phyloP scores from a whole-genome alignment of 1,140 invertebrate genomes.

The Eupristina koningsbergeri region DNA sequence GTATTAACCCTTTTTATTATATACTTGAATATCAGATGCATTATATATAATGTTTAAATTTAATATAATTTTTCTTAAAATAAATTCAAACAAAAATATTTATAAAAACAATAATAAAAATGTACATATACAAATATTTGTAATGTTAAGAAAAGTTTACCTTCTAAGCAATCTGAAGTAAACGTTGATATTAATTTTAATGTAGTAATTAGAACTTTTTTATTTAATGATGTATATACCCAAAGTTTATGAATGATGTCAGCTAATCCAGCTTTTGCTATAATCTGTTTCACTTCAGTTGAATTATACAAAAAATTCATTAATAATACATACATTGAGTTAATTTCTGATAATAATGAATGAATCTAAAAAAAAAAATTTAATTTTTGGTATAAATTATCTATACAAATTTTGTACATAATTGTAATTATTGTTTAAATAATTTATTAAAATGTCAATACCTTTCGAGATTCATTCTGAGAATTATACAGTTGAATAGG shows the following conservation, averaged over 20 bases:
- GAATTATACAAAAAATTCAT: constrained; percentile 73
- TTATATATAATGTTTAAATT: too few relatives aligned
- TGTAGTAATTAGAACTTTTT: constrained; percentile 64
- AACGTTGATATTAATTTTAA: constrained; percentile 74
- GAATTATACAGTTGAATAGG: constrained; percentile 69
- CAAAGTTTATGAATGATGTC: constrained; percentile 76
- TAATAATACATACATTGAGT: constrained; percentile 69
- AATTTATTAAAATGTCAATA: constrained; percentile 50
- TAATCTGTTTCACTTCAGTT: constrained; percentile 65
- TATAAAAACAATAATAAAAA: neutral
- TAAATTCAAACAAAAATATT: neutral
- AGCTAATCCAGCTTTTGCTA: constrained; percentile 69
- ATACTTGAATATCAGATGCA: too few relatives aligned
- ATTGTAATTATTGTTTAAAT: too few relatives aligned
- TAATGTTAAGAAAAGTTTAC: constrained; percentile 59
- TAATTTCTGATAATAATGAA: constrained; percentile 71
- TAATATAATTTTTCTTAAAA: too few relatives aligned
- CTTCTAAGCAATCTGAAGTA: constrained; percentile 71
- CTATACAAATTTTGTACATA: too few relatives aligned
- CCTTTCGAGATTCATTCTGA: constrained; percentile 65
- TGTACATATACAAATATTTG: neutral
- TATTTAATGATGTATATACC: constrained; percentile 73
- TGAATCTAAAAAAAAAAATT: constrained; percentile 61
- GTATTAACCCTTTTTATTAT: too few relatives aligned
- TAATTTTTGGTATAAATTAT: too few relatives aligned